Percentiles rank a stretch among this genome's conserved stretches.
Evolutionary conservation across 2,797 vertebrate species (phyloP).

Genomic region (Scleropages formosus): DNA sequence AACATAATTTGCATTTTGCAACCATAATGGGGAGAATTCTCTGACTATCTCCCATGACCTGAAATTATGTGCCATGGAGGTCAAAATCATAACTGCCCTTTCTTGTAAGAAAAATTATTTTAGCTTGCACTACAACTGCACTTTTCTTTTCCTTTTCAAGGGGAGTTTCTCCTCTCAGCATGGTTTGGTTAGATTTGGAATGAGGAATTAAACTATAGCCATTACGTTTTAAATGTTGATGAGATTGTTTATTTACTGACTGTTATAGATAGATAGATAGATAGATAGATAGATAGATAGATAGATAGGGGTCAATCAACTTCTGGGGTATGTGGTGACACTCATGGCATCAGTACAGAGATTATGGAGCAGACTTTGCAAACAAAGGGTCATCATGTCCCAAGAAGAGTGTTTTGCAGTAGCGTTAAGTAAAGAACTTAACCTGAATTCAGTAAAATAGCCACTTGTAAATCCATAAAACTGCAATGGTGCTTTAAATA

Average conservation of each 20-base stretch:
- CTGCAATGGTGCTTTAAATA: not conserved
- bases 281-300: no score
- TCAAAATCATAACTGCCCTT: constrained; percentile 12
- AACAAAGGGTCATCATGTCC: not conserved
- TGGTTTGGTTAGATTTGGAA: not conserved
- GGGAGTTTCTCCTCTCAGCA: not conserved
- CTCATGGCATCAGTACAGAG: not conserved
- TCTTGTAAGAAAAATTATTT: not conserved
- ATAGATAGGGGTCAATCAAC: no score
- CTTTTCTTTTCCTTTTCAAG: not conserved
- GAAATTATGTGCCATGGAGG: not conserved
- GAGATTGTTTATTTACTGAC: no score
- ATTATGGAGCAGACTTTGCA: not conserved
- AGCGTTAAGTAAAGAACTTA: not conserved
- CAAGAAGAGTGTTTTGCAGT: not conserved
- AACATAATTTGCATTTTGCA: no score
- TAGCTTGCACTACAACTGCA: not conserved
- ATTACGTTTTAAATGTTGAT: constrained; percentile 30
- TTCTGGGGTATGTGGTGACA: no score
- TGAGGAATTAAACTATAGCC: constrained; percentile 8
- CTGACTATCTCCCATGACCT: not conserved
- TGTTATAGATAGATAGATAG: no score
- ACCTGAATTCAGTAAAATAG: not conserved
- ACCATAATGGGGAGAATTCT: no score
- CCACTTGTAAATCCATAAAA: not conserved